Conservation (phyloP, 2,888 invertebrate genomes). For the Ferdinandea cuprea region DNA sequence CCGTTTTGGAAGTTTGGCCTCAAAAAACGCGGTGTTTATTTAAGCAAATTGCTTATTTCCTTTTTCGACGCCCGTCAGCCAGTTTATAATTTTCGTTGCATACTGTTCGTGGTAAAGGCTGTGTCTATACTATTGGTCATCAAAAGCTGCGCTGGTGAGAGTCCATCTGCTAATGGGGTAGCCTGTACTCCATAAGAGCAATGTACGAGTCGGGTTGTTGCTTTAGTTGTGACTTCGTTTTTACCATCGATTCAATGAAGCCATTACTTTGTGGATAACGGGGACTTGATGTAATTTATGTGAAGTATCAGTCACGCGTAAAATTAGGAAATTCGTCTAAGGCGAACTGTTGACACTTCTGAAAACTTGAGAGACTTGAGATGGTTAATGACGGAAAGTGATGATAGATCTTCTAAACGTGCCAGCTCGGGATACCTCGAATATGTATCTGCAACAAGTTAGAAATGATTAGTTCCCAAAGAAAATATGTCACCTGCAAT, state of each 20-base stretch:
- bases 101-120: not conserved
- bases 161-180: slow-evolving; percentile 23
- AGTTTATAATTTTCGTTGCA: slow-evolving; percentile 2
- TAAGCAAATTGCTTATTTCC: slow-evolving; percentile 4
- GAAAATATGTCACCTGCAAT: slow-evolving; percentile 25
- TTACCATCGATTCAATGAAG: too few species aligned
- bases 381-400: slow-evolving; percentile 1
- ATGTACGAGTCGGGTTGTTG: slow-evolving; percentile 3
- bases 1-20: slow-evolving; percentile 17
- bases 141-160: slow-evolving; percentile 37
- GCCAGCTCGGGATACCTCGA: slow-evolving; percentile 9
- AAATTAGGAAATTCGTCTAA: slow-evolving; percentile 17
- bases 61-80: not conserved
- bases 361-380: slow-evolving; percentile 4
- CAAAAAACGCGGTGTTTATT: slow-evolving; percentile 5
- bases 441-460: slow-evolving; percentile 2
- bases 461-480: slow-evolving; percentile 14
- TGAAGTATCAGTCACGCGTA: slow-evolving; percentile 5
- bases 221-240: slow-evolving; percentile 9
- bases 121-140: slow-evolving; percentile 8
- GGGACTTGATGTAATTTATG: too few species aligned
- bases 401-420: not conserved
- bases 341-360: slow-evolving; percentile 8
- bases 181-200: slow-evolving; percentile 26
- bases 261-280: too few species aligned